Conservation (phyloP, 2,888 invertebrate genomes). For the Augiades crinisus region DNA sequence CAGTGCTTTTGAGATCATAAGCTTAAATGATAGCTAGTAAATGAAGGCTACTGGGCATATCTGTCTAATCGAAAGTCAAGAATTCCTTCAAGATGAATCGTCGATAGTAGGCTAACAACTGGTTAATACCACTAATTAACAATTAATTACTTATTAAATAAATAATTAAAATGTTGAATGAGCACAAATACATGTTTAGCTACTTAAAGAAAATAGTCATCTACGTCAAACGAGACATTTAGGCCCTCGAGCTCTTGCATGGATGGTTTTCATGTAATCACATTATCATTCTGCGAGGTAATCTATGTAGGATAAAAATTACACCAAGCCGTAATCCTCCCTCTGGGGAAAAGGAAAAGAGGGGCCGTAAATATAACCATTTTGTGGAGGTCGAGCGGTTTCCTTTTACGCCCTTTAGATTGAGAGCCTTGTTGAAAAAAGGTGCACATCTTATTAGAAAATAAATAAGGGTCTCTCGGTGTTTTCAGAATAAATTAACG, state of each 20-base stretch:
- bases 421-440: slow-evolving; percentile 2
- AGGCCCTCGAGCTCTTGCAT: slow-evolving; percentile 16
- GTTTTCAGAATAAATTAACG: too few relatives aligned
- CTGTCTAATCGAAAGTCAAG: too few relatives aligned
- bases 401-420: background rate
- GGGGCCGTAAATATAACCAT: slow-evolving; percentile 13
- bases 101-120: too few relatives aligned
- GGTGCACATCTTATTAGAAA: background rate
- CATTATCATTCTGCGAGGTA: slow-evolving; percentile 23
- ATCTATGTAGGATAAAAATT: slow-evolving; percentile 27
- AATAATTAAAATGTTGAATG: too few relatives aligned
- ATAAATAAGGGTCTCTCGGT: background rate
- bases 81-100: too few relatives aligned
- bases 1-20: too few relatives aligned
- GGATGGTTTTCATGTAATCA: slow-evolving; percentile 25
- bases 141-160: too few relatives aligned
- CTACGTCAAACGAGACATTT: background rate
- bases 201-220: too few relatives aligned
- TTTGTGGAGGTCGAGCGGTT: slow-evolving; percentile 1
- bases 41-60: too few relatives aligned
- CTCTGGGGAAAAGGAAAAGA: slow-evolving; percentile 1
- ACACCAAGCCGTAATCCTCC: slow-evolving; percentile 9
- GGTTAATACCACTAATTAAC: too few relatives aligned
- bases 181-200: background rate
- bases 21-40: too few relatives aligned